phyloP scores from a whole-genome alignment of 2,797 vertebrate genomes.

The Micromesistius poutassou region DNA sequence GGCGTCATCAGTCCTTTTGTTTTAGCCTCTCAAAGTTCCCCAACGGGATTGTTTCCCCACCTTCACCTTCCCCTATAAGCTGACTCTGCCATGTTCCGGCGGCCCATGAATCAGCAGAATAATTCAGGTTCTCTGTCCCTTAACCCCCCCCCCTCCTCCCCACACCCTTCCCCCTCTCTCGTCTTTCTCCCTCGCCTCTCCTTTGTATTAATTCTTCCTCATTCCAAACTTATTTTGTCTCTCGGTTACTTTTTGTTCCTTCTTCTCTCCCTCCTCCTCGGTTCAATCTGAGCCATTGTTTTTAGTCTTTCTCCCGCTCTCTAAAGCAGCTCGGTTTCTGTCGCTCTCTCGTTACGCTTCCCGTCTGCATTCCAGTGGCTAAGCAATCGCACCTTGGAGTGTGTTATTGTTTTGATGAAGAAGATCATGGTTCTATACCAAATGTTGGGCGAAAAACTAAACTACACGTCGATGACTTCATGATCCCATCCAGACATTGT shows the following conservation, averaged over 20 bases:
- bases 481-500: not conserved
- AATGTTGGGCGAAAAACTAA: slow-evolving; percentile 17
- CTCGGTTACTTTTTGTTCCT: not conserved
- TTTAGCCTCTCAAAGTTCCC: slow-evolving; percentile 36
- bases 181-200: slow-evolving; percentile 9
- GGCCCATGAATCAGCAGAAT: slow-evolving; percentile 57
- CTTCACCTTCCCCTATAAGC: slow-evolving; percentile 23
- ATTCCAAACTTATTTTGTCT: not conserved
- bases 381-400: slow-evolving; percentile 11
- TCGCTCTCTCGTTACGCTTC: not conserved
- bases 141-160: slow-evolving; percentile 7
- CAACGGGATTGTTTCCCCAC: slow-evolving; percentile 40
- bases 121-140: slow-evolving; percentile 24
- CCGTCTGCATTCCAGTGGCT: not conserved
- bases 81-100: slow-evolving; percentile 46
- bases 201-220: slow-evolving; percentile 10
- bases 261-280: too few species aligned
- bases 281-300: not conserved
- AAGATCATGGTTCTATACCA: slow-evolving; percentile 12
- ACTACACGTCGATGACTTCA: slow-evolving; percentile 8
- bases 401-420: slow-evolving; percentile 15
- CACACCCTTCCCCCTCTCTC: not conserved
- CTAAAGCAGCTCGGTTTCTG: not conserved
- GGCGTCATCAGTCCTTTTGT: not conserved
- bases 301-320: not conserved